These are phyloP conservation scores for Ypsolopha sequella DNA, from an alignment of 2,888 invertebrate species.

Conservation along the genomic window DNA sequence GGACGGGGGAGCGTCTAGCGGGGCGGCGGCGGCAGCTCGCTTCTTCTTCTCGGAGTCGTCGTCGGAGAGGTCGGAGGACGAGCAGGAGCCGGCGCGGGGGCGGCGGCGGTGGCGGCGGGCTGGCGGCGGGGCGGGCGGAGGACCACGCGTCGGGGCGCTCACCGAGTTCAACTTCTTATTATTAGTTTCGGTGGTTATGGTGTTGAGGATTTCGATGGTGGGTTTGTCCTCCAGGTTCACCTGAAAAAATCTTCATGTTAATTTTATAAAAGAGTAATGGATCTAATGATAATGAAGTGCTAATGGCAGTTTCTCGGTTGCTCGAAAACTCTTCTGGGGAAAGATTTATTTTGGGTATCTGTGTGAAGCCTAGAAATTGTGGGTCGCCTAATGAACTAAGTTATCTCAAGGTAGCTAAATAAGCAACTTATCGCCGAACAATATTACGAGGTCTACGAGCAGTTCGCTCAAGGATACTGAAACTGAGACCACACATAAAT, in stretches of 20 bases:
- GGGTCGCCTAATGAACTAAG: neutral
- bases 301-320: no score
- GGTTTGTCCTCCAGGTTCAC: conserved; percentile 42
- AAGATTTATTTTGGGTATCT: no score
- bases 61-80: conserved; percentile 95
- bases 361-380: no score
- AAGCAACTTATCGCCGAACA: no score
- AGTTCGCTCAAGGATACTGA: conserved; percentile 6
- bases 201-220: conserved; percentile 5
- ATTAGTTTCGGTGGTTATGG: conserved; percentile 11
- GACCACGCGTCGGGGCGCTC: conserved; percentile 17
- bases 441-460: neutral
- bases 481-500: neutral
- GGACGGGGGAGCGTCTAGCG: conserved; percentile 69
- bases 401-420: no score
- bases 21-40: conserved; percentile 76
- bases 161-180: conserved; percentile 18
- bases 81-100: conserved; percentile 81
- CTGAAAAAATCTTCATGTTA: conserved; percentile 11
- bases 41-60: conserved; percentile 90
- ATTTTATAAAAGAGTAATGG: no score
- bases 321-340: no score
- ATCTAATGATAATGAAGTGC: no score
- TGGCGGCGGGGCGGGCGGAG: conserved; percentile 41
- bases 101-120: conserved; percentile 45